Percentiles rank a stretch among this genome's conserved stretches.
Evolutionary conservation across 92 coral and sea anemone species (phyloP).

Genomic region (Parazoanthus darwini): DNA sequence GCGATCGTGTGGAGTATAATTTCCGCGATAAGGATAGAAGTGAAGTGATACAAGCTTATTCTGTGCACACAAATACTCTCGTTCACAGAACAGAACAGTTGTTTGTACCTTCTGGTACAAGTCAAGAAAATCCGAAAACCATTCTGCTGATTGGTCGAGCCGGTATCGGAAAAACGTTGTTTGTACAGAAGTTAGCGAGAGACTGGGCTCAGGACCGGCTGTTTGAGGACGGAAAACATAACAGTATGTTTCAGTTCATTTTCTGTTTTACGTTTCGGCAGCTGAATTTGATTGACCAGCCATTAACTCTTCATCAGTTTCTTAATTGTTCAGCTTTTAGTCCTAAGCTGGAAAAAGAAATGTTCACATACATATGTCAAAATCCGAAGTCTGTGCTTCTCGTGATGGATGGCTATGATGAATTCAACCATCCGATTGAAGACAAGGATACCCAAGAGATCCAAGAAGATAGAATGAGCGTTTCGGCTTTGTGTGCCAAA

Average conservation of each 20-base stretch:
- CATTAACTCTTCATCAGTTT: slow-evolving; percentile 7
- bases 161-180: slow-evolving; percentile 19
- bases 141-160: slow-evolving; percentile 10
- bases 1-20: neutral
- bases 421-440: neutral
- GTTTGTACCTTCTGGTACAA: slow-evolving; percentile 9
- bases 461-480: neutral
- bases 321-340: slow-evolving; percentile 7
- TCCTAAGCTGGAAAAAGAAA: neutral
- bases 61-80: neutral
- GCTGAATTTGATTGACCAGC: slow-evolving; percentile 22
- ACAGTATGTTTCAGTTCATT: neutral
- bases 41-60: slow-evolving; percentile 14
- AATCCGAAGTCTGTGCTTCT: slow-evolving; percentile 19
- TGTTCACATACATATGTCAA: neutral
- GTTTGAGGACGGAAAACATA: neutral
- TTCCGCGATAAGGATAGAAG: slow-evolving; percentile 4
- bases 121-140: neutral
- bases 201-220: slow-evolving; percentile 22
- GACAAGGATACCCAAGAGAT: neutral
- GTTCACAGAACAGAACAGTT: neutral
- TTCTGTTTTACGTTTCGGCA: slow-evolving; percentile 13
- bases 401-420: slow-evolving; percentile 30
- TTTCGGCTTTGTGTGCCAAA: slow-evolving; percentile 2
- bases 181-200: slow-evolving; percentile 6